Evolutionary conservation across 2,888 invertebrate species (phyloP).

Genomic region (Lumbricus terrestris): DNA sequence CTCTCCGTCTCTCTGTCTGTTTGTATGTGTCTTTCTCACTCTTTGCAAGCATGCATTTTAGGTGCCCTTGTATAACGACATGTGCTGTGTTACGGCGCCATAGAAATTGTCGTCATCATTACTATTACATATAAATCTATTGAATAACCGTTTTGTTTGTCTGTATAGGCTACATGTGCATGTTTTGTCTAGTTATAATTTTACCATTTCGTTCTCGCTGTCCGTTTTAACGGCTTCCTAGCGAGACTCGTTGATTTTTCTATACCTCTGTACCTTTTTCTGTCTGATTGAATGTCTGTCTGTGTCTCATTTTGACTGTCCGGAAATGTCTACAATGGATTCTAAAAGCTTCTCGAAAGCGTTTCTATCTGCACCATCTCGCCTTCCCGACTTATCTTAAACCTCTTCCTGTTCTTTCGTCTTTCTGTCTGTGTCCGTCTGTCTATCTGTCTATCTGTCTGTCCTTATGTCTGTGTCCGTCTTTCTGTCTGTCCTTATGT

Average conservation of each 20-base stretch:
- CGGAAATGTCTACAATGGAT: not conserved
- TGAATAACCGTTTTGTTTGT: not conserved
- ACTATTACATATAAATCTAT: too few relatives aligned
- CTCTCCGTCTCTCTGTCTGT: too few relatives aligned
- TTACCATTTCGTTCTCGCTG: not conserved
- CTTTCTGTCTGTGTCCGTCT: too few relatives aligned
- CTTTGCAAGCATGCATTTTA: not conserved
- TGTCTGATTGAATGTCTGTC: not conserved
- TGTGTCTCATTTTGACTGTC: not conserved
- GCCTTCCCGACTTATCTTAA: not conserved
- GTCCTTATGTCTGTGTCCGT: too few relatives aligned
- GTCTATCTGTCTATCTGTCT: too few relatives aligned
- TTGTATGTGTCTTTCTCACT: too few relatives aligned
- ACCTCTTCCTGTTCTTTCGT: not conserved
- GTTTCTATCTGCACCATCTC: not conserved
- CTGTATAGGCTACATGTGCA: not conserved
- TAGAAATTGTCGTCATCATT: too few relatives aligned
- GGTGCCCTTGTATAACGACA: too few relatives aligned
- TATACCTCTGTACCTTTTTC: not conserved
- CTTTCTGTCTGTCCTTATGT: too few relatives aligned
- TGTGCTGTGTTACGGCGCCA: too few relatives aligned
- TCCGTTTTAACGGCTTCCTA: not conserved
- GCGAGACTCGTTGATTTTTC: not conserved
- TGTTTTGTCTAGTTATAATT: not conserved
- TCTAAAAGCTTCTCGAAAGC: not conserved